These are phyloP conservation scores for Tragelaphus buxtoni DNA, from an alignment of 2,113 vertebrate species.

Conservation along the genomic window DNA sequence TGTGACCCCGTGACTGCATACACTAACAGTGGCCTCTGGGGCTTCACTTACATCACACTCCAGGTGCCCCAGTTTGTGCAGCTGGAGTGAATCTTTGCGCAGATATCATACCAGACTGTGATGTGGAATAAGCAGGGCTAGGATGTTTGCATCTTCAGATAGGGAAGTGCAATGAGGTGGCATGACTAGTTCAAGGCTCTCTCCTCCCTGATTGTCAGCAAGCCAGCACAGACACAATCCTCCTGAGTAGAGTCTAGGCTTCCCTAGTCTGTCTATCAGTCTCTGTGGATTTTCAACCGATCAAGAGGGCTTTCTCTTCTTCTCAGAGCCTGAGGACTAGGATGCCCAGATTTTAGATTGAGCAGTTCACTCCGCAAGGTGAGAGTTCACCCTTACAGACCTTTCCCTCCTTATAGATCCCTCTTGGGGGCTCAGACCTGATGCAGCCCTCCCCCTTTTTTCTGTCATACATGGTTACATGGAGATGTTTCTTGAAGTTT, in stretches of 20 bases:
- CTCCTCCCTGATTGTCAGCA: neutral
- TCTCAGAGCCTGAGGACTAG: neutral
- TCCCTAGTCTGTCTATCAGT: neutral
- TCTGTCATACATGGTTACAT: neutral
- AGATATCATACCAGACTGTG: neutral
- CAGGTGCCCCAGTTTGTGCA: neutral
- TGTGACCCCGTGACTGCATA: neutral
- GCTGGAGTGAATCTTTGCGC: neutral
- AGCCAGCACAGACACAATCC: neutral
- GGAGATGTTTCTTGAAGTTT: neutral
- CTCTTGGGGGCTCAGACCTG: neutral
- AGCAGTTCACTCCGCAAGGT: neutral
- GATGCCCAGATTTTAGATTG: neutral
- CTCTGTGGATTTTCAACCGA: neutral
- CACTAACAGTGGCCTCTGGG: neutral
- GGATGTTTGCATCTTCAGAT: neutral
- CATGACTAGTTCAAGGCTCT: neutral
- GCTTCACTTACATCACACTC: neutral
- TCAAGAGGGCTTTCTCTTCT: neutral
- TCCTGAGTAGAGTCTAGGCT: neutral
- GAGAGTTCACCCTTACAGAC: neutral
- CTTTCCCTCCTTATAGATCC: neutral
- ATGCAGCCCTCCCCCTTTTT: fast-evolving
- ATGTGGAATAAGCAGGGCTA: neutral
- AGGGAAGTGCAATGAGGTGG: neutral